Base-by-base conservation (phyloP, 2,888 invertebrate species). In the Calliopum simillimum region DNA sequence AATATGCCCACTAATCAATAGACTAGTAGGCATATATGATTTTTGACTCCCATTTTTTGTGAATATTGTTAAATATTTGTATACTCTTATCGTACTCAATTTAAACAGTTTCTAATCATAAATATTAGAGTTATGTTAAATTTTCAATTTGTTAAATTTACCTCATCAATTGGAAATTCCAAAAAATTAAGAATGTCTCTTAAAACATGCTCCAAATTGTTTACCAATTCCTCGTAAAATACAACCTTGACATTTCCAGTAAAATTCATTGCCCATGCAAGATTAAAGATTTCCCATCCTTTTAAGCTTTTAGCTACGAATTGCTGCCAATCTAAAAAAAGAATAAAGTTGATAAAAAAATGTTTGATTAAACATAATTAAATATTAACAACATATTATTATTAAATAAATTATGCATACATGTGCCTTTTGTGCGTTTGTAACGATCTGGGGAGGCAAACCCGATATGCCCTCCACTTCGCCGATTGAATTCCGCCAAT, bases 381-480 rank as follows among this genome's bases (percentile, higher is more conserved):
- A 51, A 47, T 25, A 56, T 19, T 12, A 21, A 14, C n/a, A 6
- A 23, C 23, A 65, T n/a, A n/a, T n/a, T n/a, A n/a, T n/a, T n/a
- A n/a, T n/a, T n/a, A n/a, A n/a, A n/a, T 13, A 53, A 64, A 12
- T 65, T 19, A 21, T 44, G 66, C 88, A 87, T 86, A 91, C 91
- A 90, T 87, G 88, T 89, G 84, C 88, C 90, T 85, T 87, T 89
- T 79, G 88, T 91, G 66, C 90, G 86, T 73, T 88, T 88, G 77
- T 90, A 91, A 72, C 90, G 86, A 82, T 91, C 90, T 6, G 89
- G 89, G 0, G 93, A 91, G 0, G 93, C 94, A 74, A 93, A 93
- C 0, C 94, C 94, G 71, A 94, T 90, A 80, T 94, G 94, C 0
- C 94, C 94, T 59, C 93, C 94, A 76, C 92, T 92, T 72, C 93